These are phyloP conservation scores for Acanthisitta chloris DNA, from an alignment of 2,113 vertebrate genomes.

Conservation along the genomic window DNA sequence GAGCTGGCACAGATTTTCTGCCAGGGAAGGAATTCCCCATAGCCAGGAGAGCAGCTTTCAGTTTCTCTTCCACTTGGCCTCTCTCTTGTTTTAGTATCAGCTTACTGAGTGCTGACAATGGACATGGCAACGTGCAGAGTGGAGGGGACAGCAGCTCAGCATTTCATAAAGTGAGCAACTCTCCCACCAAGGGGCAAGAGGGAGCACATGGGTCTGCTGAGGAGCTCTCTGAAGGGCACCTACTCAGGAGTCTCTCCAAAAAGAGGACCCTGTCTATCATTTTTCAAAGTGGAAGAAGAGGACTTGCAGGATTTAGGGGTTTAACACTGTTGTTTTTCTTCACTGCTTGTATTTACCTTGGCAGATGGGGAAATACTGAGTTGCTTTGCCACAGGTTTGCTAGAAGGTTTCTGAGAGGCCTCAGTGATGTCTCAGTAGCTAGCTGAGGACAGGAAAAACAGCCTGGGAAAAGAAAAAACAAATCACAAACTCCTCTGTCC, in stretches of 20 bases:
- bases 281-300: not conserved
- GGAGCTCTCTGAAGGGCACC: not conserved
- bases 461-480: not conserved
- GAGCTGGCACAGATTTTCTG: not conserved
- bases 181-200: rapidly evolving
- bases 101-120: not conserved
- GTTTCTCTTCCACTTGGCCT: slow-evolving; percentile 6
- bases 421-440: not conserved
- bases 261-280: rapidly evolving
- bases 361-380: not conserved
- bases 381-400: not conserved
- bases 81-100: not conserved
- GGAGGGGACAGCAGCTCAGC: not conserved
- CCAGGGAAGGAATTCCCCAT: not conserved
- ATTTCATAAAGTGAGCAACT: rapidly evolving
- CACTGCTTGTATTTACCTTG: not conserved
- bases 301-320: not conserved
- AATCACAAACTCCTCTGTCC: not conserved
- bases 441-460: not conserved
- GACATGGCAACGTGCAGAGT: rapidly evolving
- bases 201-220: rapidly evolving
- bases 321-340: not conserved
- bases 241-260: not conserved
- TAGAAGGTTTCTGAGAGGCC: not conserved
- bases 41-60: not conserved